Conservation (phyloP, 1,140 invertebrate genomes). For the Spodoptera frugiperda region DNA sequence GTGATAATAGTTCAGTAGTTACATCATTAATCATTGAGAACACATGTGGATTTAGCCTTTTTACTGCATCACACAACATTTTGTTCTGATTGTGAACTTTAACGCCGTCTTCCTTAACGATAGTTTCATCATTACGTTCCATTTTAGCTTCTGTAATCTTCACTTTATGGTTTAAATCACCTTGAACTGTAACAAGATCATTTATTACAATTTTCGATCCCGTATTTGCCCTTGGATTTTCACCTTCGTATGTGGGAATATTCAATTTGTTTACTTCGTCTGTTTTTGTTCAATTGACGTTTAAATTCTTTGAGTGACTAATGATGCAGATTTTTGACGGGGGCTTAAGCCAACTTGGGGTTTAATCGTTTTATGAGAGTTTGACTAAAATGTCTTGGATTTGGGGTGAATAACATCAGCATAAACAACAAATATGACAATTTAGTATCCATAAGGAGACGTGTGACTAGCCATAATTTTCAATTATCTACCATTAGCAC, state of each 20-base stretch:
- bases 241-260: slow-evolving; percentile 83
- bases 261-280: slow-evolving; percentile 83
- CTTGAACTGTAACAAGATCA: slow-evolving; percentile 59
- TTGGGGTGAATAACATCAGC: no score
- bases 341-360: slow-evolving; percentile 62
- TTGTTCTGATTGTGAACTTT: slow-evolving; percentile 77
- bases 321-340: slow-evolving; percentile 73
- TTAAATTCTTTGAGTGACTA: slow-evolving; percentile 77
- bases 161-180: slow-evolving; percentile 52
- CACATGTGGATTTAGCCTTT: slow-evolving; percentile 78
- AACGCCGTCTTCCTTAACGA: slow-evolving; percentile 67
- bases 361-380: slow-evolving; percentile 34
- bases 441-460: no score
- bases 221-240: slow-evolving; percentile 83
- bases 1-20: slow-evolving; percentile 75
- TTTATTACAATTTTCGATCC: slow-evolving; percentile 76
- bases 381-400: neutral
- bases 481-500: no score
- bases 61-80: slow-evolving; percentile 73
- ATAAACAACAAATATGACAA: no score
- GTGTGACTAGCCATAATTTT: no score
- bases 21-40: slow-evolving; percentile 81
- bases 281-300: slow-evolving; percentile 84
- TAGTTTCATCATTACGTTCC: slow-evolving; percentile 48
- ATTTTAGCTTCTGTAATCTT: slow-evolving; percentile 53